These are phyloP conservation scores for Drosophila bocki DNA, from an alignment of 1,140 invertebrate genomes.

Conservation along the genomic window DNA sequence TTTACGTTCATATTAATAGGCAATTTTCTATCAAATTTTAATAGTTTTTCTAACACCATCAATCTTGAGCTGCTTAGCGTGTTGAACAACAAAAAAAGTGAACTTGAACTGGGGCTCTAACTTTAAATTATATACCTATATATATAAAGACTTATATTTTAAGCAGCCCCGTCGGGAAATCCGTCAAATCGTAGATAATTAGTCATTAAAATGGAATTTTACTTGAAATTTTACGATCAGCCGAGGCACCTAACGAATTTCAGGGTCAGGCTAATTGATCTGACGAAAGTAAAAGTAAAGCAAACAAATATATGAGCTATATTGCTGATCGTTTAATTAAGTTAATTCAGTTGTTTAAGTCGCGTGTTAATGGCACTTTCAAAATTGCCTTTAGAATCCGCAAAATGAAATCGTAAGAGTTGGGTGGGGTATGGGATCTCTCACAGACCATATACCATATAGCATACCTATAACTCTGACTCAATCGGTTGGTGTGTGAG, in stretches of 20 bases:
- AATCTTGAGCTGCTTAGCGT: slow-evolving; percentile 10
- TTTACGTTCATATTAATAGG: background rate
- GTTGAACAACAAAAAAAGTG: background rate
- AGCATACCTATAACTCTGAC: slow-evolving; percentile 44
- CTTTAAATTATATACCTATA: slow-evolving; percentile 5
- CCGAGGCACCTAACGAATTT: slow-evolving; percentile 1
- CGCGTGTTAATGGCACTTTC: slow-evolving; percentile 64
- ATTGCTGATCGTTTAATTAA: slow-evolving; percentile 56
- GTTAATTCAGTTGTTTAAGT: slow-evolving; percentile 67
- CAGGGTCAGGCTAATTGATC: slow-evolving; percentile 28
- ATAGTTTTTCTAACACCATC: slow-evolving; percentile 22
- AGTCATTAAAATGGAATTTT: slow-evolving; percentile 20
- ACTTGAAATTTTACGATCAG: slow-evolving; percentile 18
- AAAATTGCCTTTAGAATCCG: slow-evolving; percentile 34
- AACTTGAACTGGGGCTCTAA: slow-evolving; percentile 15
- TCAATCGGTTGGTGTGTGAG: slow-evolving; percentile 57
- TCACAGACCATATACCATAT: too few species aligned
- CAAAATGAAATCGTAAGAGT: slow-evolving; percentile 36
- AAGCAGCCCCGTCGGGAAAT: slow-evolving; percentile 21
- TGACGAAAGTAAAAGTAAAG: slow-evolving; percentile 73
- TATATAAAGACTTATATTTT: background rate
- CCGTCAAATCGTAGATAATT: slow-evolving; percentile 52
- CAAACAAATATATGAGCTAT: slow-evolving; percentile 30
- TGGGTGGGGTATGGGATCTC: slow-evolving; percentile 48
- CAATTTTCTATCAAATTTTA: slow-evolving; percentile 27